A percentile compares a stretch with the other conserved stretches of the same genome.
phyloP scores from a whole-genome alignment of 1,140 invertebrate species.

The Notospermus geniculatus region DNA sequence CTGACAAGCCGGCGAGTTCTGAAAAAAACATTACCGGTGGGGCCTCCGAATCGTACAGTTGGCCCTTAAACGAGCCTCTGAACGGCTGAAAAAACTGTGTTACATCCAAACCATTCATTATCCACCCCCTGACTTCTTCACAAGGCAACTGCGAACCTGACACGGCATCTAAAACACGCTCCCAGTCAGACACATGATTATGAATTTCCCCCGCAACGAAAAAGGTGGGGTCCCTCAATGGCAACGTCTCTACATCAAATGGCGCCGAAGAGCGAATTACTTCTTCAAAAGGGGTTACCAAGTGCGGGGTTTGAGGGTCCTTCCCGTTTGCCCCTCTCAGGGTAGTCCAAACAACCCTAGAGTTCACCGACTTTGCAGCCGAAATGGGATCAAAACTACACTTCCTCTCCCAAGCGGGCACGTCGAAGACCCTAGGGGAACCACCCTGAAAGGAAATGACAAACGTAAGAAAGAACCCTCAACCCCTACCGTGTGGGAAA shows the following conservation, averaged over 20 bases:
- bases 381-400: no score
- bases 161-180: slow-evolving; percentile 5
- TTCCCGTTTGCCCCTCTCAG: no score
- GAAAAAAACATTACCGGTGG: slow-evolving; percentile 20
- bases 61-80: slow-evolving; percentile 20
- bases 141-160: background rate
- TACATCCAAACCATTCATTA: slow-evolving; percentile 17
- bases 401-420: no score
- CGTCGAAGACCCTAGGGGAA: no score
- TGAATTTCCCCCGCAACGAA: slow-evolving; percentile 18
- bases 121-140: slow-evolving; percentile 10
- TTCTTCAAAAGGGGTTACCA: no score
- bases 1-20: slow-evolving; percentile 18
- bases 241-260: slow-evolving; percentile 1
- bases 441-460: no score
- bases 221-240: slow-evolving; percentile 8
- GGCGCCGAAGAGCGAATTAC: no score
- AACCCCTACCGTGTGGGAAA: no score
- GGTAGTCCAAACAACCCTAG: no score
- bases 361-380: no score
- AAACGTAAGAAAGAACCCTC: no score
- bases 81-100: slow-evolving; percentile 17
- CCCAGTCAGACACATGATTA: slow-evolving; percentile 2
- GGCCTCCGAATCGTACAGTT: slow-evolving; percentile 14
- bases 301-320: no score